Percentiles rank a stretch among this genome's conserved stretches.
These are phyloP conservation scores for Dryobota labecula DNA, from an alignment of 2,888 invertebrate species.

Conservation along the genomic window DNA sequence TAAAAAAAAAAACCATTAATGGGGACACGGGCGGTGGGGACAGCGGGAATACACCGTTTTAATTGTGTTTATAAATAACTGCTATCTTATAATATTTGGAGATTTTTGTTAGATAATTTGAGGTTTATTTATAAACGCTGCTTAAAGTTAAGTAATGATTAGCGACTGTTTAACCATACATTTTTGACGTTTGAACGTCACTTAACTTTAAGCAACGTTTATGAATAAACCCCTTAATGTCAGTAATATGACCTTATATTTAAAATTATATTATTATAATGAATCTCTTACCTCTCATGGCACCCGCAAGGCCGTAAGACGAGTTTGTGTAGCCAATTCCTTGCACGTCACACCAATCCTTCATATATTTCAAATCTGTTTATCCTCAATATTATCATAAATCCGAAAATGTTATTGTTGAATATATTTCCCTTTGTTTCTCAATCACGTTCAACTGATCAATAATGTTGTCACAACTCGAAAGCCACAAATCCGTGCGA, in stretches of 20 bases:
- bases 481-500: constrained; percentile 56
- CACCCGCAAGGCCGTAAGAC: neutral
- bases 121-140: no score
- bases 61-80: neutral
- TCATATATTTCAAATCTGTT: constrained; percentile 58
- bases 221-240: no score
- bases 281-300: constrained; percentile 12
- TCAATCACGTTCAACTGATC: constrained; percentile 64
- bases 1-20: no score
- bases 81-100: neutral
- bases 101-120: neutral
- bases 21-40: no score
- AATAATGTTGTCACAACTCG: constrained; percentile 63
- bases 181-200: no score
- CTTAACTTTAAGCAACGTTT: no score
- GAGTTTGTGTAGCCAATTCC: constrained; percentile 30
- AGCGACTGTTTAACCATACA: no score
- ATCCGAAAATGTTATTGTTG: constrained; percentile 55
- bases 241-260: neutral
- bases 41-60: no score
- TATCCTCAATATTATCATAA: constrained; percentile 52
- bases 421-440: constrained; percentile 58
- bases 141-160: no score
- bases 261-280: neutral
- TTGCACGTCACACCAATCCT: constrained; percentile 52